Evolutionary conservation across 2,113 vertebrate genomes (phyloP), one percentile per base, ranked within the genome.

Genomic region (Heliornis fulica): DNA sequence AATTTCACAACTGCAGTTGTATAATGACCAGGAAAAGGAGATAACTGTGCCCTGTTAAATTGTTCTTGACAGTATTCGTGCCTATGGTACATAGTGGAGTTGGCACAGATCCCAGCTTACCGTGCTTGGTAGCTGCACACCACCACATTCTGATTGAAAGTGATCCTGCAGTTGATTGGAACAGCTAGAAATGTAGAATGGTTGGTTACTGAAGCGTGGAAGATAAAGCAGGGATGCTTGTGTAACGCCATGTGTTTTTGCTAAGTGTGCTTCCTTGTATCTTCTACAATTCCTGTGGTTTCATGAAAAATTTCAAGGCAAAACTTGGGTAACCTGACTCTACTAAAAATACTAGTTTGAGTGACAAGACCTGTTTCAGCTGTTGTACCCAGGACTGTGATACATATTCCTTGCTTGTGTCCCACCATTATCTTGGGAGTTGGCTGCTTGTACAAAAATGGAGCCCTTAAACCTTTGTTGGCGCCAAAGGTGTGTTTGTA

Each of bases 351-450:
- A 71, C 6, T 68, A 22, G 28, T 61, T 89, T 40, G 78, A 75
- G 64, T 69, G 69, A 64, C 32, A 16, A 68, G 71, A 72, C 13
- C n/a, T 3, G 4, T 87, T 91, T 90, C 32, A 63, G 25, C 38
- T 72, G 50, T 13, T 0, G 0, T 79, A 54, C 36, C 19, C 18
- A 14, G 25, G 20, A 53, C 32, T 70, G 32, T 40, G 68, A 5
- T n/a, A 17, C 3, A 4, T 59, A 34, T 63, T 60, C 36, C 51
- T 63, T 40, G 23, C 21, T 66, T 0, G 0, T 40, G 19, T 70
- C 46, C 28, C 38, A 21, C 29, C 34, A 0, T 38, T 69, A 34
- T 60, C 68, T 36, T 81, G 59, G 17, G n/a, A 51, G 11, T 6
- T 60, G 11, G 2, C 41, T 86, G 76, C 20, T 34, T 19, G 50